A percentile compares a stretch with the other conserved stretches of the same genome.
Conservation (phyloP, 2,888 invertebrate genomes). For the Rotaria socialis region DNA sequence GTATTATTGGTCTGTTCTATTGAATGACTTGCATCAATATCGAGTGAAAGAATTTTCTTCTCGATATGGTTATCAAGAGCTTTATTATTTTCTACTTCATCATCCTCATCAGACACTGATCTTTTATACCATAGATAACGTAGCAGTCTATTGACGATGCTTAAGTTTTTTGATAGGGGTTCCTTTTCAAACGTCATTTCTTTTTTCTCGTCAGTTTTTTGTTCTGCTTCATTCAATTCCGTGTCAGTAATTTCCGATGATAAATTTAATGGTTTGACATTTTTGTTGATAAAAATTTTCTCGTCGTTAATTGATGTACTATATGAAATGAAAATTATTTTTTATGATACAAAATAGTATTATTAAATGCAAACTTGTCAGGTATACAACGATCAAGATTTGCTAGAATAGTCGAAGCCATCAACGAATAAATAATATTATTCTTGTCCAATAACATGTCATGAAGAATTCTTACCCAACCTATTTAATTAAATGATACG, state of each 20-base stretch:
- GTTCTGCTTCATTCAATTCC: background rate
- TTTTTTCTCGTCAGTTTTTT: background rate
- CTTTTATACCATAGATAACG: background rate
- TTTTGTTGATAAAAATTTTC: background rate
- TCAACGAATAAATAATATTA: background rate
- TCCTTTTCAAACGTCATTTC: background rate
- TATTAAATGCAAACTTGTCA: background rate
- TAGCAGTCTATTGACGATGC: background rate
- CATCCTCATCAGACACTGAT: background rate
- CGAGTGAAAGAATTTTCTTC: background rate
- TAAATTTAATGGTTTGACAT: background rate
- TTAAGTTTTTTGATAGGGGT: background rate
- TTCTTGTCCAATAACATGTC: background rate
- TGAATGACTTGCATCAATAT: background rate
- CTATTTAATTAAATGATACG: background rate
- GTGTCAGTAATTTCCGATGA: background rate
- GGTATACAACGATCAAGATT: background rate
- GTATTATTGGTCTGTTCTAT: too few species aligned
- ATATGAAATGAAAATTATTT: background rate
- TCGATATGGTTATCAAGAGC: background rate
- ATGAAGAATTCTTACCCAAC: constrained; percentile 9
- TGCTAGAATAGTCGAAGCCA: background rate
- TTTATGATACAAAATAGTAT: too few species aligned
- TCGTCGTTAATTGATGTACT: background rate
- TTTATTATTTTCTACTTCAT: too few species aligned